Evolutionary conservation across 2,797 vertebrate species (phyloP), one percentile per base, ranked within the genome.

Genomic region (Enteromius anoplus): DNA sequence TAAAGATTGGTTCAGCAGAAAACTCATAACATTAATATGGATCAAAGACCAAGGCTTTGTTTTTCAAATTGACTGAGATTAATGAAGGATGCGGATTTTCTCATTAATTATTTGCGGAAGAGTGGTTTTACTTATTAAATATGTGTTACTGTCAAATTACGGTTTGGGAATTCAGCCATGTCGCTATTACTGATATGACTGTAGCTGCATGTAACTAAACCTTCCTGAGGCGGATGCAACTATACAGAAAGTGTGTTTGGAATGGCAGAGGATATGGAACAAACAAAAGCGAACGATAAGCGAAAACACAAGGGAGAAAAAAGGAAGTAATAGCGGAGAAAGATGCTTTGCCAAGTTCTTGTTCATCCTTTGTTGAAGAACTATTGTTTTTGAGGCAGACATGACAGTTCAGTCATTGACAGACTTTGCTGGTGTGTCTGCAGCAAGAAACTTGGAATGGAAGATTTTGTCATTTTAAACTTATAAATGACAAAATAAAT

Each of bases 91-190:
- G 69, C 62, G 49, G 53, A 55, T 78, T 82, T 86, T 85, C 93
- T 95, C 95, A 94, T 96, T 95, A 94, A 94, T 93, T 94, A 90
- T 93, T 93, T 92, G 83, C 85, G 91, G 90, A 87, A 91, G 91
- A 94, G 91, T 92, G 93, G 92, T 94, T 93, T 93, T 94, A 93
- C 89, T 91, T 92, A 94, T 94, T 94, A 95, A 92, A 94, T 94
- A 91, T 94, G 95, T 94, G 93, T 93, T 92, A 92, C 92, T 94
- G 94, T 95, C 92, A 93, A 95, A 95, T 95, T 92, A 93, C 91
- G 85, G 91, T 93, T 92, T 84, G 78, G 76, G 77, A 72, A 75
- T 82, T 60, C 40, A 79, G 12, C 73, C 77, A 64, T 71, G 58
- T 60, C 69, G 78, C 55, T 77, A 51, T 58, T 76, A 72, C 75